Conservation (phyloP, 2,888 invertebrate genomes). For the Timema podura region DNA sequence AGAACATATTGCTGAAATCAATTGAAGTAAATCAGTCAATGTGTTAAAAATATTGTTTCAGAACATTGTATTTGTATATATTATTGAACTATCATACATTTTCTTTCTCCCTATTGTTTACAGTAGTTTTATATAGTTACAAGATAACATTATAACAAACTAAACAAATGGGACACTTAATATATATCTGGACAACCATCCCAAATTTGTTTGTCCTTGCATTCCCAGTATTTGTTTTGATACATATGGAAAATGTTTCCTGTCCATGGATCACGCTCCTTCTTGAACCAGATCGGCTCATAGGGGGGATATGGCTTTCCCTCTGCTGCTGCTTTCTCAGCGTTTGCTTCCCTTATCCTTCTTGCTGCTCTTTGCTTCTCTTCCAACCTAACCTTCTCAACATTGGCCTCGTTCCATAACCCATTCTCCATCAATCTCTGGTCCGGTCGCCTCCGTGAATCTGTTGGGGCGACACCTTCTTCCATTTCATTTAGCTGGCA, state of each 20-base stretch:
- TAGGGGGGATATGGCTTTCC: conserved; percentile 67
- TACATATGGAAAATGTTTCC: conserved; percentile 74
- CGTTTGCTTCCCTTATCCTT: conserved; percentile 71
- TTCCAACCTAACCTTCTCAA: conserved; percentile 80
- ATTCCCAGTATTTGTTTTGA: conserved; percentile 88
- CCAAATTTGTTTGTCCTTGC: conserved; percentile 88
- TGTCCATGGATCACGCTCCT: conserved; percentile 63
- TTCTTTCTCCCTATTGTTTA: too few relatives aligned
- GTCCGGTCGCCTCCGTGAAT: conserved; percentile 89
- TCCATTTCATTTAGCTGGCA: conserved; percentile 96
- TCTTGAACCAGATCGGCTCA: conserved; percentile 86
- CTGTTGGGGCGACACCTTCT: conserved; percentile 89
- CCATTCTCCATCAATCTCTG: conserved; percentile 97
- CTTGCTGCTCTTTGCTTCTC: conserved; percentile 89
- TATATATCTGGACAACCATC: conserved; percentile 86
- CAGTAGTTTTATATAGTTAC: too few relatives aligned
- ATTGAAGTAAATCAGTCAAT: too few relatives aligned
- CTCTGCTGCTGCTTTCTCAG: conserved; percentile 57
- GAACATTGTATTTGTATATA: too few relatives aligned
- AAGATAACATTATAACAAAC: too few relatives aligned
- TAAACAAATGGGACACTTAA: conserved; percentile 32
- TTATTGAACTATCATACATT: too few relatives aligned
- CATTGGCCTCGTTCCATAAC: conserved; percentile 86
- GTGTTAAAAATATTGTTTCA: too few relatives aligned
- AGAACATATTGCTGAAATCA: too few relatives aligned